Base-by-base conservation (phyloP, 2,113 vertebrate genomes). In the Cepphus grylle region DNA sequence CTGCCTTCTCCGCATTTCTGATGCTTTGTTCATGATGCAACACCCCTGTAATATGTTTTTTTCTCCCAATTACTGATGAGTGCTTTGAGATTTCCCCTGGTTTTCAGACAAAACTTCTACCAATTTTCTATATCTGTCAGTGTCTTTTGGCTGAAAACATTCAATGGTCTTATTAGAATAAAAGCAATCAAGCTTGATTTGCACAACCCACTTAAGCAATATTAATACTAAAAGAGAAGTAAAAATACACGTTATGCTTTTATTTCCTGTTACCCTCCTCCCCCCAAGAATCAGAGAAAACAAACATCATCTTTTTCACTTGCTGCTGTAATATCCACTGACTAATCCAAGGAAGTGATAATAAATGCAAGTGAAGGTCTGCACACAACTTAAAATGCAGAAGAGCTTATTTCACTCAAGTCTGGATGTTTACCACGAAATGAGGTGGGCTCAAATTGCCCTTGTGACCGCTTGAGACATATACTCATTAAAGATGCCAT, bases 291-390 rank as follows among this genome's bases (percentile, higher is more conserved):
- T 0, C 38, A 20, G 62, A 65, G 62, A 88, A 85, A 92, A 92
- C 73, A 63, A 69, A 67, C 8, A 2, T 49, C 12, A 6, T 78
- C 38, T 90, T 95, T 80, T 69, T 70, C 36, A 45, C 43, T 86
- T 86, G 66, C 52, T 96, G 59, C 49, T 81, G 0, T 52, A 81
- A 50, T 83, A 73, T 32, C 34, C 38, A 63, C 67, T 86, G 79
- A 71, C 86, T 90, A 61, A 86, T 88, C 67, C 26, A 30, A 85
- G 55, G 63, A 95, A 92, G 55, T 58, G 76, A 58, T 86, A 90
- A 83, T 90, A 96, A 96, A 81, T 42, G 38, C 62, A 67, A 92
- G 82, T 47, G 77, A 86, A 95, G 90, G 88, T 92, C 73, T 96
- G 79, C 63, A 83, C 66, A 38, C 45, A 95, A 86, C 86, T 86